These are phyloP conservation scores for Philereme transversata DNA, from an alignment of 2,888 invertebrate genomes.

Conservation along the genomic window DNA sequence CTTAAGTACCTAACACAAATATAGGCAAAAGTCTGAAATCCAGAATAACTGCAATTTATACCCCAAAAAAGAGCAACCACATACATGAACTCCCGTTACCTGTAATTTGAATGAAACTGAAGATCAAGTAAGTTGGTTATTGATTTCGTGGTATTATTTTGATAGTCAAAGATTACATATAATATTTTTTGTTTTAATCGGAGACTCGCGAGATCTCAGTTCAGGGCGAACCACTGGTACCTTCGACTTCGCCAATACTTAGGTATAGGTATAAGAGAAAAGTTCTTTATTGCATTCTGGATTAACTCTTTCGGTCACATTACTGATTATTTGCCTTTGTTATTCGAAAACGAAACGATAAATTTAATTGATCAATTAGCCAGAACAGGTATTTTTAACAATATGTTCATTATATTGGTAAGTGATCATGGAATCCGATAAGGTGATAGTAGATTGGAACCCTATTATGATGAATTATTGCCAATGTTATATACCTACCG, in stretches of 20 bases:
- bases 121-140: too few species aligned
- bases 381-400: constrained; percentile 80
- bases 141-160: too few species aligned
- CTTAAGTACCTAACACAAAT: too few species aligned
- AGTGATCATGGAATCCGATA: constrained; percentile 91
- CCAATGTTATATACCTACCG: constrained; percentile 88
- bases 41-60: too few species aligned
- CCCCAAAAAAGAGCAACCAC: too few species aligned
- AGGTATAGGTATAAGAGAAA: constrained; percentile 79
- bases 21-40: too few species aligned
- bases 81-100: too few species aligned
- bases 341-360: constrained; percentile 85
- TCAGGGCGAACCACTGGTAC: too few species aligned
- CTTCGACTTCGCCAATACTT: constrained; percentile 82
- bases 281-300: constrained; percentile 90
- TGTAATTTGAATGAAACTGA: too few species aligned
- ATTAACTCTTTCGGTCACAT: constrained; percentile 89
- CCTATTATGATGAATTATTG: constrained; percentile 90
- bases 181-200: too few species aligned
- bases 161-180: too few species aligned
- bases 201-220: too few species aligned
- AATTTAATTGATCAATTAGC: constrained; percentile 81
- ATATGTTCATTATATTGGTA: constrained; percentile 87
- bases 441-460: constrained; percentile 87
- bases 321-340: constrained; percentile 84